A percentile compares a stretch with the other conserved stretches of the same genome.
Evolutionary conservation across 2,113 vertebrate species (phyloP).

Genomic region (Hystrix brachyura): DNA sequence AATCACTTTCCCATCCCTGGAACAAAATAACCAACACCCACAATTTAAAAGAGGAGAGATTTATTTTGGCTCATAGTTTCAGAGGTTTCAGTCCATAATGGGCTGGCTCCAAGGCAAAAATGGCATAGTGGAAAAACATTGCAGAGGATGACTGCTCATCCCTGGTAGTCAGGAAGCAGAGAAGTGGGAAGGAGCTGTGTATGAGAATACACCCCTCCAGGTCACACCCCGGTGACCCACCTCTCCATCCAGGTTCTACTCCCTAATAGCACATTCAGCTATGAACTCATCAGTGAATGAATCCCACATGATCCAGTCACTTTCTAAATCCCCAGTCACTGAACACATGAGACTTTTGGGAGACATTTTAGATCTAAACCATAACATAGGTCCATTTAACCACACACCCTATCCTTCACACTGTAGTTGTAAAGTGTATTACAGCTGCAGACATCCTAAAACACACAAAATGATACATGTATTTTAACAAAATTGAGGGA

Average conservation of each 20-base stretch:
- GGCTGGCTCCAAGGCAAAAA: not conserved
- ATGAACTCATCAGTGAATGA: not conserved
- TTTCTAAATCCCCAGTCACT: not conserved
- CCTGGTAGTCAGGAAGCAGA: not conserved
- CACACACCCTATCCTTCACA: not conserved
- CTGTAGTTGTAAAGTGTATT: not conserved
- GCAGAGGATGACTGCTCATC: not conserved
- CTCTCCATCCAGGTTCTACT: not conserved
- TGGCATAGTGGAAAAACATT: not conserved
- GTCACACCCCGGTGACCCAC: not conserved
- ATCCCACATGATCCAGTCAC: not conserved
- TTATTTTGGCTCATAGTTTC: not conserved
- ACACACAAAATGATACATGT: not conserved
- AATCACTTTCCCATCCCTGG: not conserved
- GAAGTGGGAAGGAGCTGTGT: not conserved
- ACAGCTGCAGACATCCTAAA: not conserved
- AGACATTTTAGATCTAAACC: not conserved
- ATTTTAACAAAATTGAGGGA: slow-evolving; percentile 27
- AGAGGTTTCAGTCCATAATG: not conserved
- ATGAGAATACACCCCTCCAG: no score
- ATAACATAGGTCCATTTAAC: not conserved
- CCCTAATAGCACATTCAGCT: not conserved
- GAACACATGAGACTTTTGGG: not conserved
- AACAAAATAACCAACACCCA: not conserved
- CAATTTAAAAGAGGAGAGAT: not conserved